Evolutionary conservation across 1,140 invertebrate species (phyloP), one percentile per base, ranked within the genome.

Genomic region (Drosophila lacteicornis): DNA sequence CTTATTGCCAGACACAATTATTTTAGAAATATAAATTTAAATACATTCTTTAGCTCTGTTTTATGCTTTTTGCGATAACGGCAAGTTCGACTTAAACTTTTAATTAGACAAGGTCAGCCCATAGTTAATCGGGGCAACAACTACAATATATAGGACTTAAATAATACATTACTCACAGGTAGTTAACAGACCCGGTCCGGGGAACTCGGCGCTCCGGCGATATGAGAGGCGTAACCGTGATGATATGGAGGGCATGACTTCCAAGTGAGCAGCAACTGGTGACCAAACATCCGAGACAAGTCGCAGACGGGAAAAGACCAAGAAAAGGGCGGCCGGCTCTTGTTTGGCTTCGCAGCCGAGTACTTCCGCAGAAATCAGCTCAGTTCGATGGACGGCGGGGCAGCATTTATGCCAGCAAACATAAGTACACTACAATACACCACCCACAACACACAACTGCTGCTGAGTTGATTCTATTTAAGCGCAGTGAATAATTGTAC

Each of bases 241-340:
- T 49, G 30, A 73, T 50, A 71, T 42, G 46, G 68, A 73, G 46
- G 68, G 70, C 70, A 60, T 73, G n/a, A 40, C 69, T 73, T 60
- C 46, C 30, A 43, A 13, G 27, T 4, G 46, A 73, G 69, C 70
- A 68, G 70, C 68, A 74, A 74, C 70, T 74, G 70, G 70, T 74
- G 70, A 55, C 13, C 49, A 30, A 70, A 56, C 67, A 70, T 70
- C 67, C 63, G 67, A 68, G 67, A 68, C 49, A 38, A 51, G 9
- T 22, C 36, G 46, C 25, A 9, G 15, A 15, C 27, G 17, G 13
- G n/a, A 33, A 70, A 30, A 38, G 19, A 11, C 67, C 47, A 70
- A 69, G 63, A 46, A 68, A 69, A 53, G 63, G 53, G 53, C 53
- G 53, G 36, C 33, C 1, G 53, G 38, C 43, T 47, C 9, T 74